Evolutionary conservation across 2,888 invertebrate genomes (phyloP).

Genomic region (Andrena camellia): DNA sequence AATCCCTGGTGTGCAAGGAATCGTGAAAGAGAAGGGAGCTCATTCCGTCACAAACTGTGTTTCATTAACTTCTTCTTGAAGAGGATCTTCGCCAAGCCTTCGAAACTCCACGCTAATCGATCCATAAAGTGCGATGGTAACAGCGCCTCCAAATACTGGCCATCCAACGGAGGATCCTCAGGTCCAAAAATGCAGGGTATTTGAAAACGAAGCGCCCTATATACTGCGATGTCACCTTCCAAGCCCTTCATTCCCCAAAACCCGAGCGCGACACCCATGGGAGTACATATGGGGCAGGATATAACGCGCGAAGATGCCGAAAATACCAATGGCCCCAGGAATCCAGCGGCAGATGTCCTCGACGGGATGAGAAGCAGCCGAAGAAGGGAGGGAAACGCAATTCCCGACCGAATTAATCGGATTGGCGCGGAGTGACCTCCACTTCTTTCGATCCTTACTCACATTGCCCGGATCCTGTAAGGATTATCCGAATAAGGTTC

Average conservation of each 20-base stretch:
- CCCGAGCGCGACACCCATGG: background rate
- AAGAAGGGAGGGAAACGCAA: conserved; percentile 15
- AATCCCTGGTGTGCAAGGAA: no score
- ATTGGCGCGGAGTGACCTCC: conserved; percentile 41
- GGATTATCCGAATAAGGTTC: conserved; percentile 68
- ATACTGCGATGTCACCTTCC: background rate
- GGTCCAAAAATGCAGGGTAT: background rate
- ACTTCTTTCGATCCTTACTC: conserved; percentile 52
- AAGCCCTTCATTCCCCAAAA: background rate
- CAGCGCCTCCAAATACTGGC: background rate
- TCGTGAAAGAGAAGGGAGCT: no score
- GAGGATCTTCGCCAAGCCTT: no score
- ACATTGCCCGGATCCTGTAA: conserved; percentile 57
- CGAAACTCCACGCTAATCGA: no score
- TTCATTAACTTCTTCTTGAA: no score
- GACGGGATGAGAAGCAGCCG: background rate
- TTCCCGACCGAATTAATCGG: conserved; percentile 52
- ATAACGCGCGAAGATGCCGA: conserved; percentile 3
- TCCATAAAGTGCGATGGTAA: no score
- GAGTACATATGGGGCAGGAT: background rate
- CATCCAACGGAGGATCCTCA: background rate
- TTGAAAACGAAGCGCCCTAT: background rate
- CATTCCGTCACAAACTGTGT: no score
- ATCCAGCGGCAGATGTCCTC: conserved; percentile 1
- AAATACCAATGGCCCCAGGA: background rate